Conservation (phyloP, 2,113 vertebrate genomes). For the Bothrops jararaca region DNA sequence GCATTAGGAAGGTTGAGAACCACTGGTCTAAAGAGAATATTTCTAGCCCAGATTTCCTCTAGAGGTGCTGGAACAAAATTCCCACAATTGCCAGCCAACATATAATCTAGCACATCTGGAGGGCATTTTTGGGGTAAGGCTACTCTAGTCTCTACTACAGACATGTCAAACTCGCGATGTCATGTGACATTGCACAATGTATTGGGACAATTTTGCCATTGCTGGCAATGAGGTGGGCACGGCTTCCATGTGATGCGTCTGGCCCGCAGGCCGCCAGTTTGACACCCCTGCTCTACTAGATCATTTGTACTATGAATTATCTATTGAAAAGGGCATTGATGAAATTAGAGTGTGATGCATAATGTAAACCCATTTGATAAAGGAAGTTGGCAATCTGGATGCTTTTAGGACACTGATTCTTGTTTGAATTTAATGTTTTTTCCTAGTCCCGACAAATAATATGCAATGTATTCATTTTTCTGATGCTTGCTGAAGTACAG, state of each 20-base stretch:
- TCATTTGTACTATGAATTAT: accelerated
- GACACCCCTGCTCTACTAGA: too few relatives aligned
- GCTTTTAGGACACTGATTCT: neutral
- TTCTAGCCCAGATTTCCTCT: neutral
- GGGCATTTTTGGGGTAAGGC: neutral
- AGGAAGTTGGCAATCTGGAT: neutral
- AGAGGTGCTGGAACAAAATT: neutral
- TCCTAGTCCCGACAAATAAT: accelerated
- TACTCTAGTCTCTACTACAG: neutral
- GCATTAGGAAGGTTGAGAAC: too few relatives aligned
- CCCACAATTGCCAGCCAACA: neutral
- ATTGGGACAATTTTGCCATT: too few relatives aligned
- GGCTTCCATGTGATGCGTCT: too few relatives aligned
- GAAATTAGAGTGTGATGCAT: neutral
- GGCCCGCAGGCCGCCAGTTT: too few relatives aligned
- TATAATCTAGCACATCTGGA: neutral
- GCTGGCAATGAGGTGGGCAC: too few relatives aligned
- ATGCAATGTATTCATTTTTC: accelerated
- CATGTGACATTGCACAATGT: too few relatives aligned
- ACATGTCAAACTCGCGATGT: too few relatives aligned
- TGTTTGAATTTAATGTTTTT: neutral
- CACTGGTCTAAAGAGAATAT: accelerated
- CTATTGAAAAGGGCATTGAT: neutral
- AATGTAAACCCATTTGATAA: neutral
- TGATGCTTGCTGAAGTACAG: neutral